Conservation (phyloP, 53 echinoderm and acorn worm species). For the Echinometra lucunter region DNA sequence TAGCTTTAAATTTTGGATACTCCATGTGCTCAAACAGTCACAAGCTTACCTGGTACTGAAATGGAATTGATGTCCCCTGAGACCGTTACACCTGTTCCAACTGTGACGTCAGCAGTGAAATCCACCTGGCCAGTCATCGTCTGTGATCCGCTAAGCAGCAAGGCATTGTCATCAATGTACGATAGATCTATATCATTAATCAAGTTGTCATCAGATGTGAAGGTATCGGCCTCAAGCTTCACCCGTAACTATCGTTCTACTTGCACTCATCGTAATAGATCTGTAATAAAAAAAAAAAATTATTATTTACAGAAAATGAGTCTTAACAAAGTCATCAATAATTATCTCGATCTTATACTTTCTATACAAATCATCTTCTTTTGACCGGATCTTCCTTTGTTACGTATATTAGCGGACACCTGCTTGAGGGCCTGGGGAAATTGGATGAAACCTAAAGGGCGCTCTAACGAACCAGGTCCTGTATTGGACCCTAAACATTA, state of each 20-base stretch:
- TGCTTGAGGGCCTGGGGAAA: too few relatives aligned
- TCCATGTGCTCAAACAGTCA: too few relatives aligned
- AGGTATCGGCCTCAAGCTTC: background rate
- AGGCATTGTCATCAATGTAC: slow-evolving; percentile 50
- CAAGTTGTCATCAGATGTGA: slow-evolving; percentile 48
- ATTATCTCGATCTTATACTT: too few relatives aligned
- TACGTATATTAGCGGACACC: too few relatives aligned
- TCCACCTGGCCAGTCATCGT: slow-evolving; percentile 65
- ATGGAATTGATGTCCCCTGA: slow-evolving; percentile 67
- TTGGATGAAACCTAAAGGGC: too few relatives aligned
- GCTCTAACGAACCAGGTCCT: too few relatives aligned
- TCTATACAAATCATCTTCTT: too few relatives aligned
- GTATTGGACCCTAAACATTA: too few relatives aligned
- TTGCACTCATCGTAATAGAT: slow-evolving; percentile 21
- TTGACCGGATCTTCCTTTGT: too few relatives aligned
- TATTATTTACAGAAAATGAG: too few relatives aligned
- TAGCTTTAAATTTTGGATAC: too few relatives aligned
- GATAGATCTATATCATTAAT: slow-evolving; percentile 69
- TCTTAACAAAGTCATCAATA: too few relatives aligned
- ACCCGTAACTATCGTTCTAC: background rate
- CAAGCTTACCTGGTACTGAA: slow-evolving; percentile 69
- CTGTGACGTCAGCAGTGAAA: slow-evolving; percentile 63
- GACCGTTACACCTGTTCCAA: slow-evolving; percentile 66
- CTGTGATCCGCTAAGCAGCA: slow-evolving; percentile 68
- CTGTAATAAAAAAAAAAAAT: background rate